Evolutionary conservation across 2,888 invertebrate species (phyloP).

Genomic region (Hypena proboscidalis): DNA sequence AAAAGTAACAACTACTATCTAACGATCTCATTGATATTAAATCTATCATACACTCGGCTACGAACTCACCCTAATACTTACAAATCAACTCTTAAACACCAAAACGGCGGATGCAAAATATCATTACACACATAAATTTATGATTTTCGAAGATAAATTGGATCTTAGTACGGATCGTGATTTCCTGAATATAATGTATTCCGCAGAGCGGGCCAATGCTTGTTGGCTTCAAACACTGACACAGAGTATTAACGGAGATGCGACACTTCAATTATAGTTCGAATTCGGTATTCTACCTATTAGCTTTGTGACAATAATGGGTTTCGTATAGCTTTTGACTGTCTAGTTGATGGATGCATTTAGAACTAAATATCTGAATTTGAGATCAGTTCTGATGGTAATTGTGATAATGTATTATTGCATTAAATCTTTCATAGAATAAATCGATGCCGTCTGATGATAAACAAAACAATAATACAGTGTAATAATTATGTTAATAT

Average conservation of each 20-base stretch:
- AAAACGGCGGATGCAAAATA: constrained; percentile 73
- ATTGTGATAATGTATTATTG: no score
- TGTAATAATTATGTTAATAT: no score
- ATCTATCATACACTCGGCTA: background rate
- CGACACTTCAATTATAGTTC: constrained; percentile 43
- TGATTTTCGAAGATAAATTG: constrained; percentile 82
- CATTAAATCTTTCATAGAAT: no score
- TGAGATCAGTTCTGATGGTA: background rate
- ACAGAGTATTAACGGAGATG: constrained; percentile 62
- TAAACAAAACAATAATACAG: no score
- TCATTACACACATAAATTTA: constrained; percentile 76
- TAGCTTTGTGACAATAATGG: constrained; percentile 9
- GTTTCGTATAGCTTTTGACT: constrained; percentile 3
- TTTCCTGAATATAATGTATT: constrained; percentile 83
- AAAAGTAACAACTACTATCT: background rate
- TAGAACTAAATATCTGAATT: background rate
- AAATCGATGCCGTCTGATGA: no score
- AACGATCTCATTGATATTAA: background rate
- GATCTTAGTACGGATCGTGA: constrained; percentile 74
- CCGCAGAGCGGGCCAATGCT: constrained; percentile 62
- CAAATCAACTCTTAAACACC: constrained; percentile 36
- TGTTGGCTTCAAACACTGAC: constrained; percentile 66
- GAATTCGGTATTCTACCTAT: constrained; percentile 23
- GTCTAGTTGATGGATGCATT: background rate
- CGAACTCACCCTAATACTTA: constrained; percentile 7